Conservation (phyloP, 1,140 invertebrate species). For the Odontomachus brunneus region DNA sequence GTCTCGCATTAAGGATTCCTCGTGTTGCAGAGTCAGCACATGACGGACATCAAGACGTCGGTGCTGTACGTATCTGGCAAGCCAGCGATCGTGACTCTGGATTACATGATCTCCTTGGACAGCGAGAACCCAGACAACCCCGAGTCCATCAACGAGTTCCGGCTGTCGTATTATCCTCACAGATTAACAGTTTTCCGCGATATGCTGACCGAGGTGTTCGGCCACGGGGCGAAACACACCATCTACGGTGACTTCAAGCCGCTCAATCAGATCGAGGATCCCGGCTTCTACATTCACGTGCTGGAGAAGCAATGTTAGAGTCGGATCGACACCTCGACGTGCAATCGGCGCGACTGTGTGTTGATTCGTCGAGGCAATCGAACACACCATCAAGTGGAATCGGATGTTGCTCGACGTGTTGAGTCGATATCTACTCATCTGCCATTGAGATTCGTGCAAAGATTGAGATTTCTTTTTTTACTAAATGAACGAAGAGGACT, state of each 20-base stretch:
- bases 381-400: no score
- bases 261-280: conserved; percentile 87
- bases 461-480: no score
- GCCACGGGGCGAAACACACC: conserved; percentile 87
- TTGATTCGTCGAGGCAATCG: no score
- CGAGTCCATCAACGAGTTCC: conserved; percentile 89
- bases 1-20: conserved; percentile 23
- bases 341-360: no score
- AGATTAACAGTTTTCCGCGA: conserved; percentile 89
- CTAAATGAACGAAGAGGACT: no score
- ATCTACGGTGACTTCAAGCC: conserved; percentile 94
- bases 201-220: conserved; percentile 91
- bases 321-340: neutral
- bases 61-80: conserved; percentile 91
- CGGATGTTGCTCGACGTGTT: no score
- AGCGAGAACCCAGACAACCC: conserved; percentile 76
- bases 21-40: conserved; percentile 90
- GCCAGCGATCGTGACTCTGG: conserved; percentile 91
- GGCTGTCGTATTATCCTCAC: conserved; percentile 95
- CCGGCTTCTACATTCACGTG: conserved; percentile 94
- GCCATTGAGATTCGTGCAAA: no score
- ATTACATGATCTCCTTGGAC: conserved; percentile 90
- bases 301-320: conserved; percentile 87
- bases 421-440: no score
- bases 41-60: conserved; percentile 93